Percentiles rank a stretch among this genome's conserved stretches.
These are phyloP conservation scores for Tineola bisselliella DNA, from an alignment of 2,888 invertebrate genomes.

Conservation along the genomic window DNA sequence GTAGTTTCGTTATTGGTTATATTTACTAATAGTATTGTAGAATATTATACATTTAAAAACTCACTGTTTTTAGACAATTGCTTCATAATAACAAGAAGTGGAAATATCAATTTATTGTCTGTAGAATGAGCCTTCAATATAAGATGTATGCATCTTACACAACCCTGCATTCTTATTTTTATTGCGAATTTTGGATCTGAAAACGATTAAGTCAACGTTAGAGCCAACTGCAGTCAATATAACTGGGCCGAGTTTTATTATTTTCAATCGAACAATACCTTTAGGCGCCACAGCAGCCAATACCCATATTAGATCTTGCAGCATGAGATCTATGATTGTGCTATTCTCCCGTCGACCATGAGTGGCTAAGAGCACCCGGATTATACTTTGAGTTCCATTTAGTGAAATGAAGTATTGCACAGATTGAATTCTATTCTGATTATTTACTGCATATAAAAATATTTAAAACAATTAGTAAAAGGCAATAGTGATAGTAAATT, in stretches of 20 bases:
- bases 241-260: too few species aligned
- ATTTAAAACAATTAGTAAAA: background rate
- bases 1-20: too few species aligned
- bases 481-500: too few species aligned
- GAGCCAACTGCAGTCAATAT: too few species aligned
- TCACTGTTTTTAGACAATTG: conserved; percentile 69
- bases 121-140: conserved; percentile 69
- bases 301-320: conserved; percentile 71
- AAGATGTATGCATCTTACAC: conserved; percentile 70
- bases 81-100: conserved; percentile 68
- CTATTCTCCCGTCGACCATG: conserved; percentile 63
- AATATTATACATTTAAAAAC: conserved; percentile 22
- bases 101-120: conserved; percentile 67
- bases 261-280: conserved; percentile 36
- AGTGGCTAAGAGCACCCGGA: conserved; percentile 61
- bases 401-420: conserved; percentile 59
- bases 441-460: conserved; percentile 56
- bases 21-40: too few species aligned
- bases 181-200: conserved; percentile 72
- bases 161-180: conserved; percentile 71
- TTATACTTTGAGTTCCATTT: conserved; percentile 67
- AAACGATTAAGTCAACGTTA: conserved; percentile 20
- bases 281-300: conserved; percentile 66
- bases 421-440: conserved; percentile 57
- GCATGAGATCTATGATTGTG: conserved; percentile 59